phyloP scores from a whole-genome alignment of 2,888 invertebrate genomes.

The Eupithecia abbreviata region DNA sequence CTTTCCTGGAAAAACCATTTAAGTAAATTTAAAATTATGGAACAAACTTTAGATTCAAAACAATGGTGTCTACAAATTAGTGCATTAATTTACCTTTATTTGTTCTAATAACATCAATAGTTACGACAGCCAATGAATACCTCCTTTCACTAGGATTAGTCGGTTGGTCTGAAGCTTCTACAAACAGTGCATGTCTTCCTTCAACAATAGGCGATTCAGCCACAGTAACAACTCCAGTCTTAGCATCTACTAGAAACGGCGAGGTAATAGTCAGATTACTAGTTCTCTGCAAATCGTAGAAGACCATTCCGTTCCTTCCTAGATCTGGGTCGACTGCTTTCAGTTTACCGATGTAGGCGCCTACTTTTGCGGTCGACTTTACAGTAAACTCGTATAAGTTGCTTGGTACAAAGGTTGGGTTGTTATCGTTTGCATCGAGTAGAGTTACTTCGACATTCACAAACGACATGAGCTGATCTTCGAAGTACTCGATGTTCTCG shows the following conservation, averaged over 20 bases:
- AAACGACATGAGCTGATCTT: conserved; percentile 77
- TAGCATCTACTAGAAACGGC: conserved; percentile 88
- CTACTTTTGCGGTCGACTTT: conserved; percentile 86
- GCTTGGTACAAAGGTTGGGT: conserved; percentile 92
- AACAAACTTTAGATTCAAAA: background rate
- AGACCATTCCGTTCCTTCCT: conserved; percentile 88
- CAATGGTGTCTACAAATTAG: background rate
- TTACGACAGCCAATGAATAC: conserved; percentile 92
- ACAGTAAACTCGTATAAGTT: conserved; percentile 92
- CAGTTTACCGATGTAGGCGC: conserved; percentile 90
- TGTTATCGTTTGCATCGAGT: conserved; percentile 95
- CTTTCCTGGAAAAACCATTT: conserved; percentile 65
- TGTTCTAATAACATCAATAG: conserved; percentile 87
- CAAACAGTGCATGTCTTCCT: conserved; percentile 91
- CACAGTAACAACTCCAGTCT: conserved; percentile 87
- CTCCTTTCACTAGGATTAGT: conserved; percentile 92
- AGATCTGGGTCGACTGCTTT: conserved; percentile 92
- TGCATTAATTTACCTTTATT: conserved; percentile 67
- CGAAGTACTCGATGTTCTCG: conserved; percentile 75
- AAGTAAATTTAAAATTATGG: background rate
- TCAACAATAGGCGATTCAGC: conserved; percentile 86
- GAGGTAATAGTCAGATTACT: conserved; percentile 85
- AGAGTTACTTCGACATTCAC: conserved; percentile 92
- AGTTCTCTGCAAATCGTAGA: conserved; percentile 88
- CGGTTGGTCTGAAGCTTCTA: conserved; percentile 93